Evolutionary conservation across 2,797 vertebrate genomes (phyloP).

Genomic region (Rhinella marina): DNA sequence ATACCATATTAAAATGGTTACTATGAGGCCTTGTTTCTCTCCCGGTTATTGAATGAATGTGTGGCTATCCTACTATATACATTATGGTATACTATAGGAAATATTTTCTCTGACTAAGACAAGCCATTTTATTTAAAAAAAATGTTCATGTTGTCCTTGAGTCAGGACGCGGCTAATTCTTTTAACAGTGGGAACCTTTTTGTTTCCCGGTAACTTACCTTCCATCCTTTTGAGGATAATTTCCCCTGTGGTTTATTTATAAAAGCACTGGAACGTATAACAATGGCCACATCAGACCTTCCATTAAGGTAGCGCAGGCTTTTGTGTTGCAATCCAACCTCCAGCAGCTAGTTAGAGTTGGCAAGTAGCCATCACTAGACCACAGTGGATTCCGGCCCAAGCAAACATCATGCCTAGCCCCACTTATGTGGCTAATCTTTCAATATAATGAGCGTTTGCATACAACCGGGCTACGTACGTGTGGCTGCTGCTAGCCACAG

Average conservation of each 20-base stretch:
- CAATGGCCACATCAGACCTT: constrained; percentile 35
- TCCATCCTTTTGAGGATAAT: constrained; percentile 12
- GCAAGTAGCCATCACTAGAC: neutral
- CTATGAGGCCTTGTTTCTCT: neutral
- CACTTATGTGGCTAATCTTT: constrained; percentile 31
- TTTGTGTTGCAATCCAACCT: constrained; percentile 24
- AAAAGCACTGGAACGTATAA: neutral
- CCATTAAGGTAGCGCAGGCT: neutral
- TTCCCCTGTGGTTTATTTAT: constrained; percentile 8
- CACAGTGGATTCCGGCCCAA: constrained; percentile 30
- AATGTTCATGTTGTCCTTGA: neutral
- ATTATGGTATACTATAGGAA: neutral
- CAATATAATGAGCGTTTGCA: constrained; percentile 16
- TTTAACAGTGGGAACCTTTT: constrained; percentile 15
- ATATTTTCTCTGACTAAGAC: constrained; percentile 9
- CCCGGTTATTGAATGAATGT: neutral
- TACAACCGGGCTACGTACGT: constrained; percentile 27
- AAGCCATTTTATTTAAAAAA: neutral
- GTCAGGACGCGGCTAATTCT: constrained; percentile 8
- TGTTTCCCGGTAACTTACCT: constrained; percentile 7
- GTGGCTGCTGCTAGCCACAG: constrained; percentile 39
- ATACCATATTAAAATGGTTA: too few relatives aligned
- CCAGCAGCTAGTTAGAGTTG: constrained; percentile 22
- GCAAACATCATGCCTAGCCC: constrained; percentile 18
- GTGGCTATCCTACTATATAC: neutral